phyloP scores from a whole-genome alignment of 2,888 invertebrate genomes.

The Cantharis rufa region DNA sequence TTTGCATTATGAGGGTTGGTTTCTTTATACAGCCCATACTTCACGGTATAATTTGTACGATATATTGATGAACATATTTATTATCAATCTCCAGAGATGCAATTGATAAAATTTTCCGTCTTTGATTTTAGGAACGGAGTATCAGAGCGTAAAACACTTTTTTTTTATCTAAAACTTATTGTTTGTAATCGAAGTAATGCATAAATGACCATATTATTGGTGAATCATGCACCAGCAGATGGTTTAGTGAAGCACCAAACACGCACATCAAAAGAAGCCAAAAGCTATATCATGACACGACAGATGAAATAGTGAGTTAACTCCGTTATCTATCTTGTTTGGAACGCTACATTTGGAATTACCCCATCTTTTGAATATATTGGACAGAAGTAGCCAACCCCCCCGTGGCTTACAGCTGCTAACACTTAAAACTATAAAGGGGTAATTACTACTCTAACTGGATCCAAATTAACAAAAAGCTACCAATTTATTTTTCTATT shows the following conservation, averaged over 20 bases:
- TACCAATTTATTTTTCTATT: background rate
- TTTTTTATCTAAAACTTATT: background rate
- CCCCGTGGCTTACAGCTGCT: constrained; percentile 40
- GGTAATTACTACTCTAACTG: constrained; percentile 43
- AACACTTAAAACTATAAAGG: constrained; percentile 38
- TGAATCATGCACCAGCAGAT: constrained; percentile 45
- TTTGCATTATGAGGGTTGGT: constrained; percentile 24
- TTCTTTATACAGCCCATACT: constrained; percentile 37
- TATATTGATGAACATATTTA: constrained; percentile 48
- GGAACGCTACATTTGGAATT: constrained; percentile 29
- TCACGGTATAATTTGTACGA: constrained; percentile 50
- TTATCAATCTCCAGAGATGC: constrained; percentile 37
- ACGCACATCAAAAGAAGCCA: constrained; percentile 36
- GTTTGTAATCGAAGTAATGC: constrained; percentile 32
- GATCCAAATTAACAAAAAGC: constrained; percentile 5
- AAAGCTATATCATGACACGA: constrained; percentile 37
- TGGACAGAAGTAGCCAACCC: constrained; percentile 26
- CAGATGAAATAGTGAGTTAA: constrained; percentile 46
- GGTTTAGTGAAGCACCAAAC: constrained; percentile 42
- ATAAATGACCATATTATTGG: constrained; percentile 46
- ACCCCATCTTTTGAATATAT: constrained; percentile 25
- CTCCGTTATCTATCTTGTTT: constrained; percentile 34
- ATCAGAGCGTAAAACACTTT: background rate
- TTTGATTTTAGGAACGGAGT: background rate
- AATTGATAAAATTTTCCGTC: background rate